Base-by-base conservation (phyloP, 2,888 invertebrate species). In the Alloscopus bannaensis region DNA sequence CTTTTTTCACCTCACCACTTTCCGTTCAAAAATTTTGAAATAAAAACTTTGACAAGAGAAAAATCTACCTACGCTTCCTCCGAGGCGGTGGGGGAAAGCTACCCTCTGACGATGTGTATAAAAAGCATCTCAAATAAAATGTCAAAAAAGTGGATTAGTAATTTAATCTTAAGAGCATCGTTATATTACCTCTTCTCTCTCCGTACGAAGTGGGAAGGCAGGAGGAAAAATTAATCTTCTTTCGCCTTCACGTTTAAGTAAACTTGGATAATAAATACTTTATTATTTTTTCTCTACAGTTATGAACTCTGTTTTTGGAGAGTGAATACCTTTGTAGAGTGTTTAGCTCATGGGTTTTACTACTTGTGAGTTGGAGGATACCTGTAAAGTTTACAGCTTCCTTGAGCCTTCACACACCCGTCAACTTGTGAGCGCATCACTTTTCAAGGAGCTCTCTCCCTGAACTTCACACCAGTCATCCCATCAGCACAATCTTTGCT, bases 171-270 rank as follows among this genome's bases (percentile, higher is more conserved):
- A 16, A 55, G 50, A n/a, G n/a, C n/a, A n/a, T n/a, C n/a, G n/a
- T n/a, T n/a, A n/a, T n/a, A 68, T 42, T 50, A 13, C 26, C 52
- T 42, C 57, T 26, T 57, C 42, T 52, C n/a, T 59, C 42, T 24
- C 31, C 29, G 29, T 55, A 13, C 18, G 18, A 50, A 26, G n/a
- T 68, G 55, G 47, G 65, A 18, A 29, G 57, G 66, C 57, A 47
- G 60, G 75, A 68, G 76, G 76, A 69, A 77, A 69, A 77, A 77
- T 77, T 68, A 77, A 69, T 77, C 76, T 62, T 68, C n/a, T 62
- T 77, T 59, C 62, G 13, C 64, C 60, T 64, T 50, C 62, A 20
- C 29, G 4, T n/a, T n/a, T 47, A 62, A 60, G 31, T n/a, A n/a
- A n/a, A n/a, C n/a, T n/a, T n/a, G 18, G 1, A 31, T 28, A 6